Evolutionary conservation across 2,888 invertebrate genomes (phyloP), one percentile per base, ranked within the genome.

Genomic region (Platypus cylindrus): DNA sequence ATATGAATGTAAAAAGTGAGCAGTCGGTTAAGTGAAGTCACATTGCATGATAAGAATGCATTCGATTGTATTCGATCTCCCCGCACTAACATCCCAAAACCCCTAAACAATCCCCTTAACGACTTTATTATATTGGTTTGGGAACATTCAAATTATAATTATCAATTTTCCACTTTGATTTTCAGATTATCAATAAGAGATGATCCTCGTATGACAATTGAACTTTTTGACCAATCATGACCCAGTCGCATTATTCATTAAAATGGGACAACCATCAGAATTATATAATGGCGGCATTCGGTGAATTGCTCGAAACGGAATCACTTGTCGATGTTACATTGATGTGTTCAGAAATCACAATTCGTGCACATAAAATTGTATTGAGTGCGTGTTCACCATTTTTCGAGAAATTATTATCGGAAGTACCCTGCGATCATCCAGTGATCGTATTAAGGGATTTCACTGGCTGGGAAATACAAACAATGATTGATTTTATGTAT

Each of bases 201-300:
- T 53, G 54, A 41, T 41, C 37, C 41, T 43, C 37, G 49, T 47
- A 43, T 56, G 53, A 56, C 53, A 35, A 39, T 34, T 40, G 45
- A 42, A 22, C 32, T 17, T 12, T 32, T 15, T 5, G 27, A 15
- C 13, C 16, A 32, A 36, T 8, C 34, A 61, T 60, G 60, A 53
- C 58, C 36, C 73, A 83, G 64, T 84, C 86, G 59, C 86, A 87
- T 63, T 90, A 87, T 66, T 87, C 86, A 59, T 71, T 90, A 55
- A 75, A 86, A 64, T 91, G 90, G 90, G 87, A 87, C 70, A 89
- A 89, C 68, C 90, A 90, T 68, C 86, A 85, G 61, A 75, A 75
- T 49, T 86, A 90, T 63, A 77, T 91, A 56, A 71, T 89, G 48
- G 74, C 81, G 52, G 81, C 89, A 32, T 89, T 91, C 65, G 89